These are phyloP conservation scores for Nannoperca australis DNA, from an alignment of 2,797 vertebrate species.

Conservation along the genomic window DNA sequence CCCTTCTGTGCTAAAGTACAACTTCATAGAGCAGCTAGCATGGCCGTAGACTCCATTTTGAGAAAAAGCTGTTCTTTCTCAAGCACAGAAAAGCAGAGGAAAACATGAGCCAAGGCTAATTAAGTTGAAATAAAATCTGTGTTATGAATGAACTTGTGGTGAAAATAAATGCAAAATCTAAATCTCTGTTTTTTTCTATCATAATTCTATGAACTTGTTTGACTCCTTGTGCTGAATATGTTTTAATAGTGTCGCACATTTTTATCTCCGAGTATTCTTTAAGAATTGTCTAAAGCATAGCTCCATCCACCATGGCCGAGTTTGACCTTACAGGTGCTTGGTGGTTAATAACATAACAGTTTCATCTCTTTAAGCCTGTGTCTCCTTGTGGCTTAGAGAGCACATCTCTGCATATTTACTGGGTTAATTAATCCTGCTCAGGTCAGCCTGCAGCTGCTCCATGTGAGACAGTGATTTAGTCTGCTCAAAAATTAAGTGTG, in stretches of 20 bases:
- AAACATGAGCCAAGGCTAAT: background rate
- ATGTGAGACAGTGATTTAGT: conserved; percentile 27
- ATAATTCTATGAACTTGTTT: background rate
- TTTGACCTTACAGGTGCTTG: background rate
- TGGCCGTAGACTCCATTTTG: background rate
- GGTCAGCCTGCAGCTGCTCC: conserved; percentile 48
- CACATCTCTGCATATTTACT: conserved; percentile 55
- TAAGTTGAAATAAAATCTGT: background rate
- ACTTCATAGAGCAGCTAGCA: background rate
- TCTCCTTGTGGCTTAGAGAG: conserved; percentile 25
- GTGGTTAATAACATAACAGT: conserved; percentile 17
- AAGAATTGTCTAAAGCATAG: background rate
- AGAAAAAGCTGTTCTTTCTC: background rate
- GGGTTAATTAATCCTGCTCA: conserved; percentile 63
- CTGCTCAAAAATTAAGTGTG: conserved; percentile 14
- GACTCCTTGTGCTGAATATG: background rate
- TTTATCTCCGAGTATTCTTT: background rate
- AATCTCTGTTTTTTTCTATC: background rate
- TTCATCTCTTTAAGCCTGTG: conserved; percentile 10
- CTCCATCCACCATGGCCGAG: background rate
- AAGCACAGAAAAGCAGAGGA: background rate
- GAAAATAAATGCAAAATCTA: background rate
- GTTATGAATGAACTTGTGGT: background rate
- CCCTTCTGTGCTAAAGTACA: background rate
- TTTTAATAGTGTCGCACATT: background rate